Evolutionary conservation across 1,140 invertebrate species (phyloP), one percentile per base, ranked within the genome.

Genomic region (Kradibia gibbosae): DNA sequence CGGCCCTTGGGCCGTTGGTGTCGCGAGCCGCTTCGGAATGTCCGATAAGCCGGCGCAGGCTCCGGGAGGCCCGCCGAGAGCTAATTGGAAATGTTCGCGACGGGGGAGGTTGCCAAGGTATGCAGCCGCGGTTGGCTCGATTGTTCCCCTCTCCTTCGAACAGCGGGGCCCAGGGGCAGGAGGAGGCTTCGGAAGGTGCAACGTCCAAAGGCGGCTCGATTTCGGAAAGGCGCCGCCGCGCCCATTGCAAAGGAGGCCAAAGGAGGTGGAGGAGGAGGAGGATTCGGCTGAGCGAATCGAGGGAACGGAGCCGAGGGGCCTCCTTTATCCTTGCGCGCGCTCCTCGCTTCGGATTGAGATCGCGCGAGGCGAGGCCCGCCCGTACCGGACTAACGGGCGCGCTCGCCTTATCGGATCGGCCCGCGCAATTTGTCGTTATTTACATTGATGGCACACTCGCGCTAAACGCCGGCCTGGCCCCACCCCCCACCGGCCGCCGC

Each of bases 321-420:
- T 25, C 5, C 17, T 65, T 65, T 67, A 50, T 65, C 67, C 67
- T 34, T 34, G 28, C 75, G 34, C 20, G n/a, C 65, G 60, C n/a
- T 10, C 25, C 45, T 53, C 76, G 65, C 45, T 45, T 78, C 65
- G 77, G 77, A 79, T 79, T 79, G 72, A 79, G 67, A 79, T 79
- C 77, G 67, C 60, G 67, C 45, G 42, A 60, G 13, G 22, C 39
- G 62, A 28, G 48, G 28, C 76, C 53, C 60, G 22, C 65, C 39
- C 36, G 48, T 25, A 28, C 60, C 57, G 60, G 67, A 77, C 39
- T 77, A 77, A 42, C 60, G 60, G 39, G 31, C 20, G 8, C 25
- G 76, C 53, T 78, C 76, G 42, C 22, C 25, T 15, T 31, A 28
- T 31, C 76, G 22, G 45, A 78, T 57, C 77, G 65, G 36, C 73